Percentiles rank a stretch among this genome's conserved stretches.
Evolutionary conservation across 2,888 invertebrate species (phyloP).

Genomic region (Brachylomia viminalis): DNA sequence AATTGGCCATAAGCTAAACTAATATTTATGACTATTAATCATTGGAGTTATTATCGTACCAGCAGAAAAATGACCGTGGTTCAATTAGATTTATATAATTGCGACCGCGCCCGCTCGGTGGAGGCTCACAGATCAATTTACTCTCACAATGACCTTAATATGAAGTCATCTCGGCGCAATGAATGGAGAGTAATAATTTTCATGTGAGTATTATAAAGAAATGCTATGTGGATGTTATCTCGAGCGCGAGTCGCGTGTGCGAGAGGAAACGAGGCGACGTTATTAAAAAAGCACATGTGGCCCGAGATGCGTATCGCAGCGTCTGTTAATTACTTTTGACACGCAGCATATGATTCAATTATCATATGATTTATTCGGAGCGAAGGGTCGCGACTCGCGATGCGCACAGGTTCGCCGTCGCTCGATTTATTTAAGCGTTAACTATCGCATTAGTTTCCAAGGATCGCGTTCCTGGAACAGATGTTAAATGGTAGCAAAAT

Average conservation of each 20-base stretch:
- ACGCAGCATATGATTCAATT: slow-evolving; percentile 91
- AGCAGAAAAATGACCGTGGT: slow-evolving; percentile 70
- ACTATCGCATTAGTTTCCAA: slow-evolving; percentile 84
- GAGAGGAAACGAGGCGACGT: slow-evolving; percentile 85
- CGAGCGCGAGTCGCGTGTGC: slow-evolving; percentile 85
- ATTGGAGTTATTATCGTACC: slow-evolving; percentile 64
- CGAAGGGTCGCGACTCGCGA: slow-evolving; percentile 77
- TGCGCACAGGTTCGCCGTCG: slow-evolving; percentile 71
- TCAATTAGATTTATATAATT: slow-evolving; percentile 78
- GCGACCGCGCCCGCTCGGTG: slow-evolving; percentile 78
- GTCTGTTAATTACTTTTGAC: slow-evolving; percentile 90
- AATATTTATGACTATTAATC: slow-evolving; percentile 66
- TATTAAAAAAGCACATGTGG: slow-evolving; percentile 90
- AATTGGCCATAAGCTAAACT: slow-evolving; percentile 58
- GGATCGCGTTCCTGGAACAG: slow-evolving; percentile 84
- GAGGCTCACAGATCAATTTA: slow-evolving; percentile 86
- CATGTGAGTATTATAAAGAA: slow-evolving; percentile 84
- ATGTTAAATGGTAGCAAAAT: slow-evolving; percentile 82
- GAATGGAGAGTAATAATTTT: slow-evolving; percentile 85
- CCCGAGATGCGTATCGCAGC: slow-evolving; percentile 89
- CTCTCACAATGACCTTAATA: slow-evolving; percentile 88
- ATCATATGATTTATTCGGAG: slow-evolving; percentile 89
- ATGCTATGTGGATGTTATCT: slow-evolving; percentile 88
- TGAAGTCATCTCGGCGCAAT: slow-evolving; percentile 82
- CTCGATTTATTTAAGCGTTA: slow-evolving; percentile 86